phyloP scores from a whole-genome alignment of 2,797 vertebrate genomes.

The Momotus momota region DNA sequence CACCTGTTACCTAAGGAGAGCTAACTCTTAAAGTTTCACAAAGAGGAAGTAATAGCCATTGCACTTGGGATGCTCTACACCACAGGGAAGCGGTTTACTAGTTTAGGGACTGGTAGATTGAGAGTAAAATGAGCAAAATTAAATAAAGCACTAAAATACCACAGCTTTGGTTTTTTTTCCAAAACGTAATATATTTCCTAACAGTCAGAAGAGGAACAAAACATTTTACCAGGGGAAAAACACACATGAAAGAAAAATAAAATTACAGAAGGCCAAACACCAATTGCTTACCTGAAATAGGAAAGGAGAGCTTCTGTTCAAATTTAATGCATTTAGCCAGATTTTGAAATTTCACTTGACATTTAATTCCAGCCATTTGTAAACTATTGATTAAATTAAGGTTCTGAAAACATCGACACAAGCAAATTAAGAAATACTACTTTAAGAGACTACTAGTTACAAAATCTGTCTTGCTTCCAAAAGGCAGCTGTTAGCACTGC shows the following conservation, averaged over 20 bases:
- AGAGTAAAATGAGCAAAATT: background rate
- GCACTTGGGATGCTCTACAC: no score
- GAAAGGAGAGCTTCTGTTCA: conserved; percentile 16
- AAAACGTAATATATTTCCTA: background rate
- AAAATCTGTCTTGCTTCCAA: background rate
- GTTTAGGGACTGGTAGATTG: no score
- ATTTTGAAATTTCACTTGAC: conserved; percentile 49
- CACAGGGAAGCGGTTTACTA: rapidly evolving
- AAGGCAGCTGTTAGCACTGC: background rate
- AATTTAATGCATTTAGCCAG: background rate
- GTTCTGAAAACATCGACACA: background rate
- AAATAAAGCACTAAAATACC: background rate
- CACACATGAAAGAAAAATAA: background rate
- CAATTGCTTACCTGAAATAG: background rate
- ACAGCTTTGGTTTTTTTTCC: background rate
- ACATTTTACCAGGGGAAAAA: background rate
- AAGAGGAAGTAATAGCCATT: background rate
- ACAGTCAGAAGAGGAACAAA: background rate
- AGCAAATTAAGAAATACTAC: background rate
- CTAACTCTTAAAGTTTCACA: background rate
- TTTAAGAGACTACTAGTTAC: background rate
- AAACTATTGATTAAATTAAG: conserved; percentile 30
- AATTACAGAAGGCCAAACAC: background rate
- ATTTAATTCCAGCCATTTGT: conserved; percentile 6
- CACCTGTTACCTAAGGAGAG: background rate